A percentile compares a stretch with the other conserved stretches of the same genome.
Evolutionary conservation across 2,888 invertebrate genomes (phyloP).

Genomic region (Drosophila mulleri): DNA sequence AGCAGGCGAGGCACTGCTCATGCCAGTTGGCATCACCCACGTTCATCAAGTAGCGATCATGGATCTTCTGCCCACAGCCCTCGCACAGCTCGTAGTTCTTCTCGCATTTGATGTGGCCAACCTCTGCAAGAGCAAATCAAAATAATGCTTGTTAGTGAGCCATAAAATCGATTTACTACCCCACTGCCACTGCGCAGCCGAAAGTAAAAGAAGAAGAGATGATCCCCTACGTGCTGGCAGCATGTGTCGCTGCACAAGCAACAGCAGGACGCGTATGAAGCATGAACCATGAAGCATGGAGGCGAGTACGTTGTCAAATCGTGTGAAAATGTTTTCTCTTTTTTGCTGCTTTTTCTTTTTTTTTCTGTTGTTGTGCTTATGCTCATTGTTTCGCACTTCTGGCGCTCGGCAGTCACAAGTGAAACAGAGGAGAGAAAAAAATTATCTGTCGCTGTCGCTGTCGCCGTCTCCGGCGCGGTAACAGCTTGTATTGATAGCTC

Average conservation of each 20-base stretch:
- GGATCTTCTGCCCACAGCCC: constrained; percentile 97
- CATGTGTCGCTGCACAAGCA: constrained; percentile 45
- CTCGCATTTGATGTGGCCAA: constrained; percentile 90
- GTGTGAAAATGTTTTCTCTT: constrained; percentile 63
- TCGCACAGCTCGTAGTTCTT: constrained; percentile 96
- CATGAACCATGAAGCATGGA: neutral
- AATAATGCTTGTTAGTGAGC: constrained; percentile 26
- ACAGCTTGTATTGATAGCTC: constrained; percentile 81
- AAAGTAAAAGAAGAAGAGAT: neutral
- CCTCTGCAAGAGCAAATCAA: constrained; percentile 74
- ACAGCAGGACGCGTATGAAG: neutral
- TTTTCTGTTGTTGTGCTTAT: constrained; percentile 31
- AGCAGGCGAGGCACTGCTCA: constrained; percentile 97
- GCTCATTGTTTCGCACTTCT: constrained; percentile 49
- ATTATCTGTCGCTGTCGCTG: constrained; percentile 73
- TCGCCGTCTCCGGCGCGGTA: constrained; percentile 56
- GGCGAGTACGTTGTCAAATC: constrained; percentile 61
- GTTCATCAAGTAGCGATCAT: constrained; percentile 97
- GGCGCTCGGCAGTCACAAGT: constrained; percentile 34
- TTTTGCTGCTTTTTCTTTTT: neutral
- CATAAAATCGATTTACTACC: constrained; percentile 36
- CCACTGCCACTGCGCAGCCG: constrained; percentile 2
- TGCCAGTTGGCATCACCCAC: constrained; percentile 98
- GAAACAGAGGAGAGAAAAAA: constrained; percentile 36
- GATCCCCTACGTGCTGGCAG: constrained; percentile 53